These are phyloP conservation scores for Sitodiplosis mosellana DNA, from an alignment of 1,140 invertebrate species.

Conservation along the genomic window DNA sequence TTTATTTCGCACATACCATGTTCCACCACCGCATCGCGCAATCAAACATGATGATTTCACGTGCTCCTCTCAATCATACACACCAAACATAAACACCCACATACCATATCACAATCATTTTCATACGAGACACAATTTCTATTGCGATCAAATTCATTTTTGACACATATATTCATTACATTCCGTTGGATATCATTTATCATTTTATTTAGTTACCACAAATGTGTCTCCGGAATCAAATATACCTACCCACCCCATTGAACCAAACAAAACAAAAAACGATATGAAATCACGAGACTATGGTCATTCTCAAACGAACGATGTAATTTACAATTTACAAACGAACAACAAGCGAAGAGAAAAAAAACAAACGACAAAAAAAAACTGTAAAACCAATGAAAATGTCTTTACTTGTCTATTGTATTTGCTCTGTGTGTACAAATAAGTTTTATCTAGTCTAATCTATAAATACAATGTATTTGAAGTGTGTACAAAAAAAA, in stretches of 20 bases:
- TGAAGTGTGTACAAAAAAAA: too few relatives aligned
- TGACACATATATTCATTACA: constrained; percentile 13
- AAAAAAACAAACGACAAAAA: not conserved
- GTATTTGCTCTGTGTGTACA: too few relatives aligned
- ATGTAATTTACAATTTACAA: not conserved
- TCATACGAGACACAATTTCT: constrained; percentile 4
- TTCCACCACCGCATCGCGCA: too few relatives aligned
- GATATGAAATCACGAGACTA: not conserved
- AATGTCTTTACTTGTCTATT: too few relatives aligned
- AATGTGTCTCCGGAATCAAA: not conserved
- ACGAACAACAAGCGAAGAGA: not conserved
- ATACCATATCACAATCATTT: not conserved
- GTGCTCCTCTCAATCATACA: too few relatives aligned
- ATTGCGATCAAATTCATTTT: constrained; percentile 13
- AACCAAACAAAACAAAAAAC: not conserved
- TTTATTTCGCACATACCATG: too few relatives aligned
- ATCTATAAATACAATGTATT: too few relatives aligned
- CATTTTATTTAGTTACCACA: constrained; percentile 5
- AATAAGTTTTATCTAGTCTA: too few relatives aligned
- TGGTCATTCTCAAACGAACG: not conserved
- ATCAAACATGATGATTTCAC: too few relatives aligned
- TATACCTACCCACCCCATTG: not conserved
- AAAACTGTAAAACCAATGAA: not conserved
- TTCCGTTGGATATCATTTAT: constrained; percentile 12
- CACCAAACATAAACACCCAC: too few relatives aligned